Evolutionary conservation across 2,888 invertebrate genomes (phyloP).

Genomic region (Mantis religiosa): DNA sequence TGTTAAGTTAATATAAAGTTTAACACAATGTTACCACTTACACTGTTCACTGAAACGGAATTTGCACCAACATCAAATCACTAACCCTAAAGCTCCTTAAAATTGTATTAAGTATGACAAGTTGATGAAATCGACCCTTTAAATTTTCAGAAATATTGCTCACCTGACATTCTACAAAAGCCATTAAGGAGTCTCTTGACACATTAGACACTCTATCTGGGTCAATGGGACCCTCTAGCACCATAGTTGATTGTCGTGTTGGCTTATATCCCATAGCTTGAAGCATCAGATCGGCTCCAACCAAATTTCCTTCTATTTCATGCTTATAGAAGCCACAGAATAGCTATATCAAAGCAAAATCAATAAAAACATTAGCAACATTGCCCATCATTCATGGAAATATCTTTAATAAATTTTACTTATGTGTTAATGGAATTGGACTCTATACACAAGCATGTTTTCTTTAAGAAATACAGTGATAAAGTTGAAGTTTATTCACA

Average conservation of each 20-base stretch:
- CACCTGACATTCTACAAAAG: conserved; percentile 84
- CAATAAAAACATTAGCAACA: neutral
- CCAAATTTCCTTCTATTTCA: conserved; percentile 75
- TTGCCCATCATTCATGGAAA: neutral
- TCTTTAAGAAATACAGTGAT: too few relatives aligned
- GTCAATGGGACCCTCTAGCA: conserved; percentile 69
- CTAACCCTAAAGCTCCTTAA: too few relatives aligned
- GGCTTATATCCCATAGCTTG: conserved; percentile 78
- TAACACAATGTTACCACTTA: too few relatives aligned
- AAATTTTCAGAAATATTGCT: conserved; percentile 7
- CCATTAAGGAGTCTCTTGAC: conserved; percentile 78
- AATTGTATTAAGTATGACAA: too few relatives aligned
- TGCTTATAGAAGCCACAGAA: conserved; percentile 87
- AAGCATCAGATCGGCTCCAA: conserved; percentile 72
- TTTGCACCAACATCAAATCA: too few relatives aligned
- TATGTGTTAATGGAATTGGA: too few relatives aligned
- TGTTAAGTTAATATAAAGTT: too few relatives aligned
- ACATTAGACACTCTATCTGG: conserved; percentile 76
- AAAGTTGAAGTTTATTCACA: too few relatives aligned
- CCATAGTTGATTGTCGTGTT: conserved; percentile 44
- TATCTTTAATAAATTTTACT: too few relatives aligned
- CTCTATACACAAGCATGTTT: too few relatives aligned
- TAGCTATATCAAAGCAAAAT: conserved; percentile 50
- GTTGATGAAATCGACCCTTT: too few relatives aligned
- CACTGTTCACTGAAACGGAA: too few relatives aligned